These are phyloP conservation scores for Rhadinocentrus ornatus DNA, from an alignment of 2,797 vertebrate genomes.

Conservation along the genomic window DNA sequence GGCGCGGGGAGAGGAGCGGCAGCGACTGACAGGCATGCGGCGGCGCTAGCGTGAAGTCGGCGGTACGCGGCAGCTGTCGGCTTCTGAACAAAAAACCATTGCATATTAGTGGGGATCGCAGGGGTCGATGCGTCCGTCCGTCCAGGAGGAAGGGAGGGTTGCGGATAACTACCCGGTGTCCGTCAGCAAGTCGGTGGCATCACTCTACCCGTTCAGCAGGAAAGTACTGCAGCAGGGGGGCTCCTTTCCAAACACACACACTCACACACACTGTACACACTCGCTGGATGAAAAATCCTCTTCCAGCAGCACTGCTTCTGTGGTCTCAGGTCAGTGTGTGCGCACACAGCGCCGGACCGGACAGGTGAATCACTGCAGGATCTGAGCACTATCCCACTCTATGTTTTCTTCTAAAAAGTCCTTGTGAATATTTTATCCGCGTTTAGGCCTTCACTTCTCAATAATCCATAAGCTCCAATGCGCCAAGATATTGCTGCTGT, in stretches of 20 bases:
- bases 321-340: conserved; percentile 34
- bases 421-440: conserved; percentile 70
- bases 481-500: conserved; percentile 60
- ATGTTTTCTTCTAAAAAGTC: conserved; percentile 55
- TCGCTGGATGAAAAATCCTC: conserved; percentile 39
- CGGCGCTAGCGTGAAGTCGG: conserved; percentile 88
- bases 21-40: conserved; percentile 84
- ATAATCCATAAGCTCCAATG: conserved; percentile 78
- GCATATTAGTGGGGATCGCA: conserved; percentile 86
- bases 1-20: conserved; percentile 85
- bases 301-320: conserved; percentile 25
- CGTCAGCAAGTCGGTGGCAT: conserved; percentile 77
- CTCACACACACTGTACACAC: conserved; percentile 37
- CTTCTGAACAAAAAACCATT: conserved; percentile 93
- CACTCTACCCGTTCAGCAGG: conserved; percentile 54
- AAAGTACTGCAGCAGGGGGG: conserved; percentile 74
- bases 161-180: conserved; percentile 55
- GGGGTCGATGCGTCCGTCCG: conserved; percentile 69
- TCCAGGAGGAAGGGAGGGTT: conserved; percentile 48
- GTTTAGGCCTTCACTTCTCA: conserved; percentile 69
- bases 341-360: conserved; percentile 35
- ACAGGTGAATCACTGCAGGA: conserved; percentile 64
- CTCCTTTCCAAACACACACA: conserved; percentile 68
- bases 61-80: conserved; percentile 85
- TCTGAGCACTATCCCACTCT: conserved; percentile 35